Evolutionary conservation across 2,113 vertebrate genomes (phyloP).

Genomic region (Oreochromis niloticus): DNA sequence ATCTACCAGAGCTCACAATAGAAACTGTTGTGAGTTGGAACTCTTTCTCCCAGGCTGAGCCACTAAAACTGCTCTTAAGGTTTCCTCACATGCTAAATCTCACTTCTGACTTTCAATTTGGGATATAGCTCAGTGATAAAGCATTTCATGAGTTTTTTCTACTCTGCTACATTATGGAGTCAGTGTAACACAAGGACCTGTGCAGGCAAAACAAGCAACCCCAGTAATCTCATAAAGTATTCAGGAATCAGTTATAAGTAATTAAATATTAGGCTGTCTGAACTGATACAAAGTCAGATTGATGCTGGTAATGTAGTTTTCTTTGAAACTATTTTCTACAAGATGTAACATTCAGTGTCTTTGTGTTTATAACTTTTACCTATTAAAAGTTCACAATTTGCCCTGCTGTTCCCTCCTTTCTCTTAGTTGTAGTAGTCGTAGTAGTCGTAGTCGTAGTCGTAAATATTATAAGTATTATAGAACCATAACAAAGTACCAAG

Average conservation of each 20-base stretch:
- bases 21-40: no score
- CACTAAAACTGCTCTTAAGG: no score
- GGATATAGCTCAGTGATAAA: no score
- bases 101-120: no score
- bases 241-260: not conserved
- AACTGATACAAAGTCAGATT: not conserved
- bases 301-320: not conserved
- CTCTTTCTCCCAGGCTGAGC: no score
- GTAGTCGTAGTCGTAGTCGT: no score
- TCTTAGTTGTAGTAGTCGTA: not conserved
- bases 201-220: not conserved
- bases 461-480: no score
- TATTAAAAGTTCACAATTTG: not conserved
- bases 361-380: not conserved
- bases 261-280: not conserved
- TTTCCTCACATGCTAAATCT: no score
- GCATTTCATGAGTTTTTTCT: not conserved
- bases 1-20: no score
- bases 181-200: not conserved
- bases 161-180: conserved; percentile 5
- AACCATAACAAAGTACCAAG: no score
- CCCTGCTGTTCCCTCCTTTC: not conserved
- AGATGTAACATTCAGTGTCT: not conserved
- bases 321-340: not conserved
- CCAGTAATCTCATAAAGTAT: not conserved